Evolutionary conservation across 2,797 vertebrate species (phyloP).

Genomic region (Chiloscyllium punctatum): DNA sequence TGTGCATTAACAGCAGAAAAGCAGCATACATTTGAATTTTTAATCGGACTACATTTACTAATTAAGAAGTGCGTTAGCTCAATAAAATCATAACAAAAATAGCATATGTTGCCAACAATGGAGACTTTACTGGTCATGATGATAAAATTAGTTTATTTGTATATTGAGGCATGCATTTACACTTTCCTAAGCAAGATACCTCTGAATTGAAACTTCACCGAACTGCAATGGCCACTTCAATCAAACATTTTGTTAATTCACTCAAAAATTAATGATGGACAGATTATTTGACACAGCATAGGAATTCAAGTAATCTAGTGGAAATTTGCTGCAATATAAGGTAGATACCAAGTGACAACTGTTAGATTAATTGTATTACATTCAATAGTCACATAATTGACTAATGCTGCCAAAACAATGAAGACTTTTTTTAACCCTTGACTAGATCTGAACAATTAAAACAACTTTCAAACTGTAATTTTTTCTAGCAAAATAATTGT

Average conservation of each 20-base stretch:
- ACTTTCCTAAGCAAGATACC: background rate
- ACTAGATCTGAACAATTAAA: background rate
- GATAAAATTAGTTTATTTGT: background rate
- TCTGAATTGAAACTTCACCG: background rate
- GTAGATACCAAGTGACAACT: background rate
- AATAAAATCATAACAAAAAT: background rate
- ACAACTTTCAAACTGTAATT: background rate
- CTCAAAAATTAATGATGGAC: background rate
- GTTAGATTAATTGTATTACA: background rate
- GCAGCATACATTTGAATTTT: constrained; percentile 33
- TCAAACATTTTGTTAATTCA: background rate
- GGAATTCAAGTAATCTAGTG: background rate
- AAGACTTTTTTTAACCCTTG: background rate
- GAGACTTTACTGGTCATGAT: background rate
- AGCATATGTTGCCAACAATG: background rate
- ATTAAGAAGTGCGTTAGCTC: constrained; percentile 29
- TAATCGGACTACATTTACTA: constrained; percentile 28
- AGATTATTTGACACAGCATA: background rate
- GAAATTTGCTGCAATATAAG: background rate
- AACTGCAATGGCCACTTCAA: background rate
- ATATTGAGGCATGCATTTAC: background rate
- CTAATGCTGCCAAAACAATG: background rate
- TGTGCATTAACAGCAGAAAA: constrained; percentile 28
- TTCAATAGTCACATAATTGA: background rate
- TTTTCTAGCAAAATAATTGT: background rate